Percentiles rank a stretch among this genome's conserved stretches.
Evolutionary conservation across 2,888 invertebrate genomes (phyloP).

Genomic region (Parelbella ahira): DNA sequence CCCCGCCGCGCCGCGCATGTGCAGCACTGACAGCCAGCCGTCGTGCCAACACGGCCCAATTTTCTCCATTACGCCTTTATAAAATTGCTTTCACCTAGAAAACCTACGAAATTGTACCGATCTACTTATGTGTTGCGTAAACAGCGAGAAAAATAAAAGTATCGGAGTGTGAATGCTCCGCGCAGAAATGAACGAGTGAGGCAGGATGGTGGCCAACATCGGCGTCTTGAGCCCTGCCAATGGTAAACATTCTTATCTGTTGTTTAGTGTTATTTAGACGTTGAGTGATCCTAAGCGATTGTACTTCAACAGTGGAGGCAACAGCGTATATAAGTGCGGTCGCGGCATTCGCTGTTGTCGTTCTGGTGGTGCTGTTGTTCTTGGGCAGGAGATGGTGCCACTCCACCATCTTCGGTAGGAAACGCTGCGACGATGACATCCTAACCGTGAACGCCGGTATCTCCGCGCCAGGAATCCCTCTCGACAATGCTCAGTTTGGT

Average conservation of each 20-base stretch:
- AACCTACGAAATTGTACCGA: too few relatives aligned
- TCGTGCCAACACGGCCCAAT: conserved; percentile 63
- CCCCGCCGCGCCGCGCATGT: conserved; percentile 61
- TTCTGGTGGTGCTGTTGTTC: conserved; percentile 92
- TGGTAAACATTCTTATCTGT: conserved; percentile 54
- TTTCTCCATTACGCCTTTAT: conserved; percentile 45
- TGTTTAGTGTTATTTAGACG: conserved; percentile 26
- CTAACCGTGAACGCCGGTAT: conserved; percentile 65
- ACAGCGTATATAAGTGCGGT: conserved; percentile 94
- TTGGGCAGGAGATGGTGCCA: conserved; percentile 87
- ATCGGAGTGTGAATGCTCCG: conserved; percentile 26
- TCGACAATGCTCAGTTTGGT: conserved; percentile 72
- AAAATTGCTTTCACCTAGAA: conserved; percentile 10
- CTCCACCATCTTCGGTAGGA: conserved; percentile 58
- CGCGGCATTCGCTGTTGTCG: conserved; percentile 89
- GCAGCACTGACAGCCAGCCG: conserved; percentile 61
- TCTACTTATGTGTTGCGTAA: conserved; percentile 17
- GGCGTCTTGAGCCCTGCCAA: conserved; percentile 63
- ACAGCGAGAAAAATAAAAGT: conserved; percentile 2
- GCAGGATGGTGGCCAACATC: conserved; percentile 69
- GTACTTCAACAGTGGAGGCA: conserved; percentile 92
- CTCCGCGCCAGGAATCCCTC: conserved; percentile 53
- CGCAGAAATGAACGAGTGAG: conserved; percentile 32
- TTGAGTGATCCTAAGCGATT: too few relatives aligned
- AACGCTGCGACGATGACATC: conserved; percentile 63